Evolutionary conservation across 1,140 invertebrate genomes (phyloP), one percentile per base, ranked within the genome.

Genomic region (Drusus annulatus): DNA sequence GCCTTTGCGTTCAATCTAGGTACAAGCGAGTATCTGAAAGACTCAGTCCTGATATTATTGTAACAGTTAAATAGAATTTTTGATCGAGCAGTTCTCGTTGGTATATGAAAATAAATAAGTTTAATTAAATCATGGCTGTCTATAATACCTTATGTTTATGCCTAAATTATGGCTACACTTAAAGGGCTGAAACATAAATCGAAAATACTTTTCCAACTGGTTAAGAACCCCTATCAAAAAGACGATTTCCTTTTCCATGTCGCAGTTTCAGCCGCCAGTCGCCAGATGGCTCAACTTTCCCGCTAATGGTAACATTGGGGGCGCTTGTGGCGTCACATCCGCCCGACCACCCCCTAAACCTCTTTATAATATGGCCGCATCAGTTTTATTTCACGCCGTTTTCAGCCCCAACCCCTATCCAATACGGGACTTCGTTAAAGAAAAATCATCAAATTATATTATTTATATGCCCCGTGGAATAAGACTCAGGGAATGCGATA

Each of bases 251-350:
- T 56, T 45, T 21, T 31, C 16, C 62, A 65, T 65, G 62, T 25
- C 62, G 21, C 23, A 16, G 62, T 36, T 65, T 65, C 62, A 45
- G 36, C 36, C 36, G 10, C 62, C 62, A 31, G 16, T 73, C 76
- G 28, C 36, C 51, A 78, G 76, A 71, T 69, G 75, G 65, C 76
- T 81, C 80, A 74, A 65, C 76, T 81, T 81, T 81, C 80, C 15
- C 80, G 45, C 80, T 81, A 81, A 81, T 81, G 80, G 80, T 68
- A 36, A 28, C 10, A 63, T 13, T 17, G 16, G n/a, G 2, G 13
- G 23, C 19, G 36, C 36, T 45, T 45, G 8, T 45, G 45, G 36
- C 56, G 50, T 50, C 58, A 74, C 68, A 56, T 68, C 60, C 71
- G 1, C 68, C 6, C 68, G 7, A 8, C 68, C 45, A 45, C 8